Percentiles rank a stretch among this genome's conserved stretches.
Conservation (phyloP, 2,797 vertebrate genomes). For the Decapterus maruadsi region DNA sequence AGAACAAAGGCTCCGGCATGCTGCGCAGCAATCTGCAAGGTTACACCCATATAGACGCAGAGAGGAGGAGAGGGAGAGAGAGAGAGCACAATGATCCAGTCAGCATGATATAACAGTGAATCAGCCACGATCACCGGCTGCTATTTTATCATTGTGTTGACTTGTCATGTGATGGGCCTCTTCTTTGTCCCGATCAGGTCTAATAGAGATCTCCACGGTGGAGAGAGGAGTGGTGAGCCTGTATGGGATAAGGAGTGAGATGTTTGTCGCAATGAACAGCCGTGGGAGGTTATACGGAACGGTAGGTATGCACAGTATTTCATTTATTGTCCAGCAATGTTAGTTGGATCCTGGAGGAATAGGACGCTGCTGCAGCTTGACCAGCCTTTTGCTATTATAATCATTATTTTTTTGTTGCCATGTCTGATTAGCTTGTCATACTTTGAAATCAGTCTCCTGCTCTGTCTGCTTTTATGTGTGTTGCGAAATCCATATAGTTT, state of each 20-base stretch:
- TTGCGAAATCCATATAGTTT: constrained; percentile 53
- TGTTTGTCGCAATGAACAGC: constrained; percentile 95
- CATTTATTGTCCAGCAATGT: constrained; percentile 61
- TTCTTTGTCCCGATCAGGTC: constrained; percentile 84
- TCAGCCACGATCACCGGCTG: constrained; percentile 15
- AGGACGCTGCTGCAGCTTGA: too few species aligned
- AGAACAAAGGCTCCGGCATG: constrained; percentile 79
- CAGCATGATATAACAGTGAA: background rate
- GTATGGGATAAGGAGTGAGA: constrained; percentile 90
- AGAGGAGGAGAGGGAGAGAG: constrained; percentile 13
- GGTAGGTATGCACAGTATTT: constrained; percentile 88
- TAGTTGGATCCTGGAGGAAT: constrained; percentile 31
- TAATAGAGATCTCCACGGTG: constrained; percentile 97
- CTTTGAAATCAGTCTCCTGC: constrained; percentile 27
- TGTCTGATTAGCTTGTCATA: constrained; percentile 31
- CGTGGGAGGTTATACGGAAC: constrained; percentile 94
- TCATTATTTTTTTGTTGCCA: too few species aligned
- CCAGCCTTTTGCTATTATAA: too few species aligned
- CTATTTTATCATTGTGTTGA: background rate
- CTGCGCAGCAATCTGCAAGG: constrained; percentile 77
- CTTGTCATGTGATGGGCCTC: constrained; percentile 52
- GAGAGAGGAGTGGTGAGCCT: constrained; percentile 95
- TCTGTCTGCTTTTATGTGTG: background rate
- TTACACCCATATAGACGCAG: constrained; percentile 76
- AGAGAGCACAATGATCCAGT: constrained; percentile 43